These are phyloP conservation scores for Macrotus californicus DNA, from an alignment of 2,113 vertebrate genomes.

Conservation along the genomic window DNA sequence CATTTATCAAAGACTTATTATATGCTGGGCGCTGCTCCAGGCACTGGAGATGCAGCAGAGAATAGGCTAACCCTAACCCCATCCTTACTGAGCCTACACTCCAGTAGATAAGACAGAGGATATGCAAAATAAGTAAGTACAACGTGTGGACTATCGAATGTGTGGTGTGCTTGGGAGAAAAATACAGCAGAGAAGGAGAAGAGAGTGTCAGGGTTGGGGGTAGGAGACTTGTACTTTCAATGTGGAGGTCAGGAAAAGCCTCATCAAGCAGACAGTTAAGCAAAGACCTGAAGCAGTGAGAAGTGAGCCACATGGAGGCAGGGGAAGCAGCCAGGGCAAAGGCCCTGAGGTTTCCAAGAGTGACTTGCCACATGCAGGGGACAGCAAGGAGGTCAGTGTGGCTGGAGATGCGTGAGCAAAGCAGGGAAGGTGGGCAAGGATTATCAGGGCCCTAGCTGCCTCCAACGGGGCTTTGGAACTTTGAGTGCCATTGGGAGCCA, in stretches of 20 bases:
- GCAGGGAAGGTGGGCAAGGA: neutral
- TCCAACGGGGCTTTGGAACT: accelerated
- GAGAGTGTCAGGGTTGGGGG: accelerated
- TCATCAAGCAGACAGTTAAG: neutral
- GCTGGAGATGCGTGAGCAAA: neutral
- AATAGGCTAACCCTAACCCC: neutral
- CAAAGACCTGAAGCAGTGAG: neutral
- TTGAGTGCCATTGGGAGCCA: neutral
- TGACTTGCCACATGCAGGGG: neutral
- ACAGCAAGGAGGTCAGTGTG: neutral
- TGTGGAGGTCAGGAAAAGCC: neutral
- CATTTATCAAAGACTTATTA: neutral
- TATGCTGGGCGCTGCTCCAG: neutral
- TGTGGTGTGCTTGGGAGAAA: neutral
- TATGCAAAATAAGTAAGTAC: neutral
- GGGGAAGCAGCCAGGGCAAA: neutral
- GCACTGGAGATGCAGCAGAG: neutral
- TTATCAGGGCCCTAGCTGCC: neutral
- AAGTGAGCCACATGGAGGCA: neutral
- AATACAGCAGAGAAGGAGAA: neutral
- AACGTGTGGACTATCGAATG: neutral
- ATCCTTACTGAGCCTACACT: neutral
- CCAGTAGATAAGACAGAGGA: neutral
- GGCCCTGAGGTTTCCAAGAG: neutral
- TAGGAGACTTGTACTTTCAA: neutral